Evolutionary conservation across 1,140 invertebrate species (phyloP), one percentile per base, ranked within the genome.

Genomic region (Aplysia californica): DNA sequence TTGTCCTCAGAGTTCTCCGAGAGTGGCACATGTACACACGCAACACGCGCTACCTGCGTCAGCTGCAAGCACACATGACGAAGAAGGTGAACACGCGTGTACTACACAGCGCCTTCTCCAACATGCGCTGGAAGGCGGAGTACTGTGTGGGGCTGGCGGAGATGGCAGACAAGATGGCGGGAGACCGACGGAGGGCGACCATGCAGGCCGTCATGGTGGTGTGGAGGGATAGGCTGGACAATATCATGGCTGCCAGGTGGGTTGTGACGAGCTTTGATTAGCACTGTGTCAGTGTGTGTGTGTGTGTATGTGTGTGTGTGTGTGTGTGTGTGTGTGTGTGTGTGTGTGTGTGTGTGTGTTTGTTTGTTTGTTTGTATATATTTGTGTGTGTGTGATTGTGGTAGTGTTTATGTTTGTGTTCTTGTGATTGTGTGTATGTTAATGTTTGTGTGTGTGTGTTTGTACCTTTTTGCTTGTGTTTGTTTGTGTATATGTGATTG

Each of bases 141-240:
- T 76, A 76, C 31, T 76, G 74, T 41, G 31, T 35, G 15, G 26
- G 29, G 20, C 41, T 76, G 55, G 20, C 55, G 18, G 61, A 75
- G 39, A 67, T 66, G 41, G 72, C 72, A 21, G 29, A 66, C 5
- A 66, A 66, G 38, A 38, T 75, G 20, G 39, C 38, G 1, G n/a
- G n/a, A 6, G 66, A 76, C 35, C 55, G 35, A 23, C 33, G 59
- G 26, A 20, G 5, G 41, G 74, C 44, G 0, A 56, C 41, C 3
- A n/a, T 68, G 33, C 55, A 29, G 38, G 20, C 41, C 31, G 10
- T 67, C 10, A 2, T 76, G 23, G 23, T 38, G 6, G 2, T 76
- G 29, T 76, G 74, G 74, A 67, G 36, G 15, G 33, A 68, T 15
- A 68, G 65, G 33, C 33, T 68, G 3, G 61, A 76, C 35, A 56